Evolutionary conservation across 1,140 invertebrate genomes (phyloP), one percentile per base, ranked within the genome.

Genomic region (Scaptomyza montana): DNA sequence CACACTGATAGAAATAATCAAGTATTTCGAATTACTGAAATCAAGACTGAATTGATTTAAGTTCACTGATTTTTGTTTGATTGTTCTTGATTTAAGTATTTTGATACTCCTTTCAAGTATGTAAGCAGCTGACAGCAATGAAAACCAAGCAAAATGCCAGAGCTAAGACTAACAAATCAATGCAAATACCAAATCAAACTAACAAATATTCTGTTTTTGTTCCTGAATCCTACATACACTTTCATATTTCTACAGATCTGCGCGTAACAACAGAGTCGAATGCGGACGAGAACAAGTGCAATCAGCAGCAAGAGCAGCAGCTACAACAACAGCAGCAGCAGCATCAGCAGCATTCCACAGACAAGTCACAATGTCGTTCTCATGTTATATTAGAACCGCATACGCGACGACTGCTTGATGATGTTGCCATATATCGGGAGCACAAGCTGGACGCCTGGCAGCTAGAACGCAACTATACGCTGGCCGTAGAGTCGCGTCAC

Each of bases 381-480:
- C 53, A 55, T 47, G 13, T 65, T 7, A 62, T 80, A 39, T 30
- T 64, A 1, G 73, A 74, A 60, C 66, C 65, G 51, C 75, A 78
- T 8, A 62, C 59, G 3, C 77, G 67, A 13, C 49, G 53, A 7
- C 67, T 72, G 41, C 13, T 77, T 7, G 72, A 64, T 25, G 80
- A 84, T 25, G 68, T 46, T 8, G 62, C 28, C 19, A 50, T 77
- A 46, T 85, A 85, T 55, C 74, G 80, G 43, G 84, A 82, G 76
- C 80, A 84, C 54, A 84, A 84, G 51, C 47, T 82, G 39, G 80
- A 82, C 13, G 66, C 68, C 43, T 87, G 82, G 82, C 79, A 90
- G 51, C 77, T 87, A 57, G 90, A 91, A 43, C 84, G 89, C 71
- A 90, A 80, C 66, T 91, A 80, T 73, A 85, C 77, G 71, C 80